phyloP scores from a whole-genome alignment of 2,113 vertebrate species.

The Clarias gariepinus region DNA sequence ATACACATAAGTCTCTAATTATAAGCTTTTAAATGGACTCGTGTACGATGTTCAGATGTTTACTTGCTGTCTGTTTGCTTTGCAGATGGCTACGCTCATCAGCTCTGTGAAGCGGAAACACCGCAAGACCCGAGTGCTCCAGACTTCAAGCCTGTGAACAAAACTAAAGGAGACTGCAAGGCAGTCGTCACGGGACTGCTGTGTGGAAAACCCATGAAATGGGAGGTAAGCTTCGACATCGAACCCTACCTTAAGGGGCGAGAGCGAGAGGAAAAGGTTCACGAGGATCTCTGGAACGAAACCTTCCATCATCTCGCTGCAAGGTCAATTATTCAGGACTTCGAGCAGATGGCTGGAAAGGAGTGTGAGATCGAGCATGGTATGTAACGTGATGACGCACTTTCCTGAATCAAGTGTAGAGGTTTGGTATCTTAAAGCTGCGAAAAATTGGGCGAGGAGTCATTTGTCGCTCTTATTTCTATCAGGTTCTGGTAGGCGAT shows the following conservation, averaged over 20 bases:
- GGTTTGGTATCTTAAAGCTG: neutral
- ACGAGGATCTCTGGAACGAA: conserved; percentile 85
- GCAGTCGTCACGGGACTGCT: conserved; percentile 84
- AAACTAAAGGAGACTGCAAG: conserved; percentile 74
- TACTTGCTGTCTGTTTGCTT: neutral
- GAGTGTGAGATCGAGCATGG: conserved; percentile 91
- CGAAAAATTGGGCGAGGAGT: neutral
- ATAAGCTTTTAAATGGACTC: neutral
- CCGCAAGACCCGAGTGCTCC: conserved; percentile 59
- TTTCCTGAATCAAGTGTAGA: neutral
- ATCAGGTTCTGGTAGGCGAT: conserved; percentile 81
- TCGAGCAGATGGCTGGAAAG: conserved; percentile 85
- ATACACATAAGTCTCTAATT: no score
- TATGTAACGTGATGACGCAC: conserved; percentile 57
- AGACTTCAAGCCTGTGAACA: conserved; percentile 47
- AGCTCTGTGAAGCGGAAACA: conserved; percentile 73
- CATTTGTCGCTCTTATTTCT: conserved; percentile 25
- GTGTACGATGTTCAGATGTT: neutral
- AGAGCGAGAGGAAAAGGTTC: conserved; percentile 67
- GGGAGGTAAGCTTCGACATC: conserved; percentile 90
- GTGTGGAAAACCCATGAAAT: conserved; percentile 76
- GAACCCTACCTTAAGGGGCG: conserved; percentile 73
- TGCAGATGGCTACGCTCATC: conserved; percentile 77
- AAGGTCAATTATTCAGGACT: conserved; percentile 87
- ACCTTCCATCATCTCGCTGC: conserved; percentile 94